Conservation (phyloP, 2,113 vertebrate genomes). For the Desmodus rotundus region DNA sequence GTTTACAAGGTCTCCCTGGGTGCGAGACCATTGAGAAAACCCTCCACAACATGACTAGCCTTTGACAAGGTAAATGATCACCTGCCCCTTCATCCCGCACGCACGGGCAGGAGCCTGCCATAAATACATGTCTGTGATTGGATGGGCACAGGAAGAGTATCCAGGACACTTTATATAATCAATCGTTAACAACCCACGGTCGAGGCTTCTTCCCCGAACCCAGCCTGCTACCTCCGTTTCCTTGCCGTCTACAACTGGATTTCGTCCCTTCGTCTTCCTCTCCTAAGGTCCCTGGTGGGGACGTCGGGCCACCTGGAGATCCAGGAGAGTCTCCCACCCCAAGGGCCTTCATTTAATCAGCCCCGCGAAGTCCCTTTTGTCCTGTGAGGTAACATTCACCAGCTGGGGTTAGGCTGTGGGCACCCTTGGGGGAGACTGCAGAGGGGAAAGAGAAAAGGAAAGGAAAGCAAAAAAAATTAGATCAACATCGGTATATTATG, state of each 20-base stretch:
- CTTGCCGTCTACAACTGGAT: background rate
- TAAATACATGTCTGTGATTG: background rate
- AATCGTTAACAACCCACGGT: background rate
- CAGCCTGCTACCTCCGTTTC: background rate
- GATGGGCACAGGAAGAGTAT: background rate
- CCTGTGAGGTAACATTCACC: background rate
- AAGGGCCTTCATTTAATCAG: background rate
- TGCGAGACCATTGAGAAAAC: background rate
- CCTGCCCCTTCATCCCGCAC: no score
- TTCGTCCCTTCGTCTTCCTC: background rate
- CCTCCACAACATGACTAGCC: background rate
- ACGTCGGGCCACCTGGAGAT: background rate
- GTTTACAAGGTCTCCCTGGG: background rate
- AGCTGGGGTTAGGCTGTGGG: background rate
- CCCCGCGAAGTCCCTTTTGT: background rate
- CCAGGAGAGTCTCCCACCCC: no score
- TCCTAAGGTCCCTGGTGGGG: background rate
- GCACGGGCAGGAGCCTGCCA: no score
- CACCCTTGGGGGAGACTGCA: background rate
- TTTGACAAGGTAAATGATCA: background rate
- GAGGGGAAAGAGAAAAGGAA: background rate
- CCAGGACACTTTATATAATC: no score
- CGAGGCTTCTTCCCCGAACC: background rate
- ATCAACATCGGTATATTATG: rapidly evolving
- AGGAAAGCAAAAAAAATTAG: background rate